Evolutionary conservation across 2,888 invertebrate species (phyloP).

Genomic region (Sphecodes monilicornis): DNA sequence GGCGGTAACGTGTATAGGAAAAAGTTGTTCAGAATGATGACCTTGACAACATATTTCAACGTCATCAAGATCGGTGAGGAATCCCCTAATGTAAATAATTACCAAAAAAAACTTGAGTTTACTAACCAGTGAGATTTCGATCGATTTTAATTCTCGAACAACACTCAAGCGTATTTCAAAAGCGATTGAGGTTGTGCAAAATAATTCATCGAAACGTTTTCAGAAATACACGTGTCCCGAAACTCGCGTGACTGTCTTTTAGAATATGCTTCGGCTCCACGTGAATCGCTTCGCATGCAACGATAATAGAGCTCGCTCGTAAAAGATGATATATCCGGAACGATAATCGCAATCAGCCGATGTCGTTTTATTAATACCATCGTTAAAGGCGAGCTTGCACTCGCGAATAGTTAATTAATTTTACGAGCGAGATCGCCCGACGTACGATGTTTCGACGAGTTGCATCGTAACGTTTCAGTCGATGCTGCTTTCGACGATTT

Average conservation of each 20-base stretch:
- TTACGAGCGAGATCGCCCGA: conserved; percentile 17
- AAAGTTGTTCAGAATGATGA: too few species aligned
- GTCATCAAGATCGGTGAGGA: too few species aligned
- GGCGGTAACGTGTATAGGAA: too few species aligned
- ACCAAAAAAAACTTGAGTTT: too few species aligned
- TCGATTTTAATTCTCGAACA: not conserved
- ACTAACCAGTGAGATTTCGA: not conserved
- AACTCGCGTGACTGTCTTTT: conserved; percentile 42
- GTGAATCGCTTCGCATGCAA: conserved; percentile 35
- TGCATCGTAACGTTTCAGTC: conserved; percentile 19
- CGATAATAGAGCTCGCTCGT: conserved; percentile 27
- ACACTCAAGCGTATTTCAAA: too few species aligned
- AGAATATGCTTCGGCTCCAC: conserved; percentile 11
- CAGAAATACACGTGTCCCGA: conserved; percentile 28
- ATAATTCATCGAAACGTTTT: not conserved
- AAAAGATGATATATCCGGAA: conserved; percentile 34
- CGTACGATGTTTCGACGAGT: not conserved
- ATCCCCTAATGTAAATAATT: too few species aligned
- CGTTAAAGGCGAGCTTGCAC: conserved; percentile 20
- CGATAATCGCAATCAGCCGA: conserved; percentile 39
- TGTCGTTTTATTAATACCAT: conserved; percentile 38
- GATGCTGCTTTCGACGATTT: not conserved
- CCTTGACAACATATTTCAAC: too few species aligned
- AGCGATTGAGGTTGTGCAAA: not conserved
- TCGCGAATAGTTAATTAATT: conserved; percentile 46